Evolutionary conservation across 2,888 invertebrate genomes (phyloP).

Genomic region (Lampropteryx suffumata): DNA sequence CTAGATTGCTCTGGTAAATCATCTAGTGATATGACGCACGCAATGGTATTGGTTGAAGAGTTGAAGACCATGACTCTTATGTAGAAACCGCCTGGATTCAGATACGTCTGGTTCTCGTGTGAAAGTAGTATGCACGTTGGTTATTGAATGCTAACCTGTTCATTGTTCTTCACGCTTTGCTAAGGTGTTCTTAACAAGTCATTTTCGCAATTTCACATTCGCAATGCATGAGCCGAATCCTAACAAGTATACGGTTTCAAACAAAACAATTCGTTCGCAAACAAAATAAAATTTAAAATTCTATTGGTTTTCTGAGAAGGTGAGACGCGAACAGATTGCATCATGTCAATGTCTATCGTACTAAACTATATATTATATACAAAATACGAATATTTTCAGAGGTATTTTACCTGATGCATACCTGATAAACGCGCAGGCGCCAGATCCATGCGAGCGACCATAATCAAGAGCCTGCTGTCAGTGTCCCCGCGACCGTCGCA

Average conservation of each 20-base stretch:
- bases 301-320: constrained; percentile 46
- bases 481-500: constrained; percentile 57
- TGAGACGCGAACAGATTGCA: constrained; percentile 44
- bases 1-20: not conserved
- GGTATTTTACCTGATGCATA: constrained; percentile 65
- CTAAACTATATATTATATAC: not conserved
- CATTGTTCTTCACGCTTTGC: not conserved
- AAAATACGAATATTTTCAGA: constrained; percentile 54
- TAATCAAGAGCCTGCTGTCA: constrained; percentile 41
- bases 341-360: constrained; percentile 43
- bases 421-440: constrained; percentile 61
- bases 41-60: constrained; percentile 7
- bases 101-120: constrained; percentile 9
- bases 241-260: constrained; percentile 12
- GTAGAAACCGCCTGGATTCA: constrained; percentile 4
- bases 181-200: not conserved
- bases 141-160: constrained; percentile 8
- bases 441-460: constrained; percentile 20
- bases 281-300: constrained; percentile 40
- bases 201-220: constrained; percentile 21
- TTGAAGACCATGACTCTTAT: constrained; percentile 8
- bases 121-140: constrained; percentile 11
- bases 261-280: constrained; percentile 32
- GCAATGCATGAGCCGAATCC: constrained; percentile 12
- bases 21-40: constrained; percentile 14